Evolutionary conservation across 2,888 invertebrate genomes (phyloP), one percentile per base, ranked within the genome.

Genomic region (Frankliniella intonsa): DNA sequence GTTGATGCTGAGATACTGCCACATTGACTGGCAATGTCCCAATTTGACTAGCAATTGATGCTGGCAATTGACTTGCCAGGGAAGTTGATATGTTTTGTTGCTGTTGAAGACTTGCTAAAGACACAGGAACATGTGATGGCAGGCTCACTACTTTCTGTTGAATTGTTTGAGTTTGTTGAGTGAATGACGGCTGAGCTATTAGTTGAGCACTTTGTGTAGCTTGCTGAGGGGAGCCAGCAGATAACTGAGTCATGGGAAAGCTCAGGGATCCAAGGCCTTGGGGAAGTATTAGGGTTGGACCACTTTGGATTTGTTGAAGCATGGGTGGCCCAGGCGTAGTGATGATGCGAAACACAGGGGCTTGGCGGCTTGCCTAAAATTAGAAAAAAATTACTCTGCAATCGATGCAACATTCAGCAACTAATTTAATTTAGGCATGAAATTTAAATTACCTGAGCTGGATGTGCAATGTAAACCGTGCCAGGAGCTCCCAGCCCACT

Each of bases 51-150:
- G 69, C 69, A 76, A 76, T 22, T 25, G 69, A 76, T 76, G 25
- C 69, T 25, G 69, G 69, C 69, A 76, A 76, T 25, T 76, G 69
- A 22, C 25, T 76, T 25, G 69, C 69, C 69, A 76, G 25, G 5
- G 69, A 76, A 25, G 69, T 76, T 50, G 81, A 81, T 27, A 62
- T 81, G 81, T 81, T 81, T 81, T 81, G 81, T 51, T 81, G 81
- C 22, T 62, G 81, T 22, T 81, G 81, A n/a, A 81, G 51, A 17
- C 55, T 81, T 19, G 25, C 62, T 62, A 62, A 62, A 25, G 81
- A 62, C 25, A 51, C 51, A 51, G 51, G 81, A 51, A 62, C 55
- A n/a, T 62, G 51, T n/a, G 51, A 62, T 38, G 62, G 81, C 5
- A 62, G 22, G 81, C 51, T 81, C 51, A 27, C 81, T 17, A 62